Evolutionary conservation across 2,113 vertebrate species (phyloP).

Genomic region (Podarcis cretensis): DNA sequence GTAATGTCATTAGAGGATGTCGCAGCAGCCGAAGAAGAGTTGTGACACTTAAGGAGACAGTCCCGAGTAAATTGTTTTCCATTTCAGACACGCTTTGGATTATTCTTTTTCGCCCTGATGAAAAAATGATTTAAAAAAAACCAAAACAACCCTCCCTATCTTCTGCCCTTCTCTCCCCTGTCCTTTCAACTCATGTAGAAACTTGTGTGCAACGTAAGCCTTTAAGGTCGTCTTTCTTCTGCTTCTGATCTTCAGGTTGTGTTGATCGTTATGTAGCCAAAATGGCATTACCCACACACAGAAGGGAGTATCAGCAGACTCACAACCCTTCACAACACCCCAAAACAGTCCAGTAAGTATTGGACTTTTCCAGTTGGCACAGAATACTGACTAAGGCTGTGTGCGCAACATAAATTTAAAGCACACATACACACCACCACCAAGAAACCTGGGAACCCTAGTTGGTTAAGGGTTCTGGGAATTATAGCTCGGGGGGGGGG

Average conservation of each 20-base stretch:
- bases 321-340: no score
- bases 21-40: constrained; percentile 76
- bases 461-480: no score
- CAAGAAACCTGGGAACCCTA: no score
- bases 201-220: constrained; percentile 59
- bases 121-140: constrained; percentile 54
- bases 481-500: no score
- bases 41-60: constrained; percentile 81
- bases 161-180: background rate
- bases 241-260: no score
- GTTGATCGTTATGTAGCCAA: no score
- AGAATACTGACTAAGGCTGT: no score
- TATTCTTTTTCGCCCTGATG: constrained; percentile 63
- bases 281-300: no score
- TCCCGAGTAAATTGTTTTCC: constrained; percentile 82
- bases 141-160: background rate
- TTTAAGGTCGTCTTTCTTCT: constrained; percentile 10
- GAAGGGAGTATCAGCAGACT: no score
- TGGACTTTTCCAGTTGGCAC: no score
- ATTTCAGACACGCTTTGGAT: constrained; percentile 73
- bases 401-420: no score
- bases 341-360: background rate
- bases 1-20: constrained; percentile 94
- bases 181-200: constrained; percentile 50
- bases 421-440: no score